Conservation (phyloP, 2,113 vertebrate genomes). For the Phyllopteryx taeniolatus region DNA sequence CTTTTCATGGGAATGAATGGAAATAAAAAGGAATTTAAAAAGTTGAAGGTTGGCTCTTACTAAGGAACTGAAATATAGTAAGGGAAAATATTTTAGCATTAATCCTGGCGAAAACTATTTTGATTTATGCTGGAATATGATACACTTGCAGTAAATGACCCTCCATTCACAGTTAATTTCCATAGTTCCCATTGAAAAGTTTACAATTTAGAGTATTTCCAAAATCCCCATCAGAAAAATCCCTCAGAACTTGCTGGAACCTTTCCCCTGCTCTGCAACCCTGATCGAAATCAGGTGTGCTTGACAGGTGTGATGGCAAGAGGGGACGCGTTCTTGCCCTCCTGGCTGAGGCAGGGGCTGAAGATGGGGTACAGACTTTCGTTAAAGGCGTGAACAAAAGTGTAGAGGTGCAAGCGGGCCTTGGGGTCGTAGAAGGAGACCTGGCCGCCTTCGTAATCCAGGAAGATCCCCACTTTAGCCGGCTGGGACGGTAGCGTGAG, state of each 20-base stretch:
- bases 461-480: conserved; percentile 67
- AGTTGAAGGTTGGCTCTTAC: background rate
- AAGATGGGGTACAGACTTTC: conserved; percentile 75
- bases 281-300: conserved; percentile 40
- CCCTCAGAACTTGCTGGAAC: background rate
- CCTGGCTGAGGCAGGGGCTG: conserved; percentile 71
- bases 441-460: conserved; percentile 74
- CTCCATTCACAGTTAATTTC: too few relatives aligned
- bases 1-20: too few relatives aligned
- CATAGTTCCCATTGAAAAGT: background rate
- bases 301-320: conserved; percentile 62
- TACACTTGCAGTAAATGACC: too few relatives aligned
- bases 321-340: conserved; percentile 65
- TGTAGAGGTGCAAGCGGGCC: conserved; percentile 66
- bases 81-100: too few relatives aligned
- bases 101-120: too few relatives aligned
- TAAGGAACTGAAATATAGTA: too few relatives aligned
- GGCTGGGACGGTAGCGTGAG: conserved; percentile 49
- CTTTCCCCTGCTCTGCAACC: background rate
- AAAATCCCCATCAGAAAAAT: background rate
- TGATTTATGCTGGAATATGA: too few relatives aligned
- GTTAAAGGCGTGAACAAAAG: conserved; percentile 64
- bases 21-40: background rate
- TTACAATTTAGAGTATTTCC: background rate
- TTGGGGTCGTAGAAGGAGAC: conserved; percentile 76